phyloP scores from a whole-genome alignment of 2,888 invertebrate species.

The Adelognathus sp. region DNA sequence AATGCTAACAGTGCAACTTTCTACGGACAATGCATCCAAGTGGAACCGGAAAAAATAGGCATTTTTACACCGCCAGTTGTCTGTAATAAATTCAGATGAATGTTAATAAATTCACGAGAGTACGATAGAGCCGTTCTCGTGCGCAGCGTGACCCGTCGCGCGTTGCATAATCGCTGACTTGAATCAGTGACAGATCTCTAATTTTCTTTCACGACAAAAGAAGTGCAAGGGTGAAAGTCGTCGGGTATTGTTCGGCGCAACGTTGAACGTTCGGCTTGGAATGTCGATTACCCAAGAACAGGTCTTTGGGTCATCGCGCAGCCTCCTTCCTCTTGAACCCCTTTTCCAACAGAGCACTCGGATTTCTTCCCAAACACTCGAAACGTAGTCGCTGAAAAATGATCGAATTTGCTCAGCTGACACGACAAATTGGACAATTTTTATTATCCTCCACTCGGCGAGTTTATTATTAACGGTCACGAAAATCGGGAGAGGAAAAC shows the following conservation, averaged over 20 bases:
- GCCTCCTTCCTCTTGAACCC: conserved; percentile 42
- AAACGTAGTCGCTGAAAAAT: not conserved
- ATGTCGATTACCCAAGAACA: conserved; percentile 56
- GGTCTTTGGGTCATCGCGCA: conserved; percentile 56
- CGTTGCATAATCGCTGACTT: conserved; percentile 22
- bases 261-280: conserved; percentile 20
- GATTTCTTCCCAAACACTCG: not conserved
- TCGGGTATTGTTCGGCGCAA: conserved; percentile 45
- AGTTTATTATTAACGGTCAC: not conserved
- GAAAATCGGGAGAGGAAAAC: not conserved
- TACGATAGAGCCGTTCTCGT: conserved; percentile 1
- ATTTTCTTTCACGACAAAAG: conserved; percentile 60
- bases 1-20: too few species aligned
- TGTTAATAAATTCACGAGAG: conserved; percentile 48
- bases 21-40: not conserved
- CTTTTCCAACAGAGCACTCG: not conserved
- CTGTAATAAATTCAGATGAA: not conserved
- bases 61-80: not conserved
- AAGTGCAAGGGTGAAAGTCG: conserved; percentile 64
- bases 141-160: conserved; percentile 20
- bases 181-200: conserved; percentile 58
- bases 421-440: conserved; percentile 7
- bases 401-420: not conserved
- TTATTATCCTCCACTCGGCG: not conserved
- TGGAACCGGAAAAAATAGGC: not conserved